These are phyloP conservation scores for Cercopithecus neglectus DNA, from an alignment of 2,797 vertebrate genomes.

Conservation along the genomic window DNA sequence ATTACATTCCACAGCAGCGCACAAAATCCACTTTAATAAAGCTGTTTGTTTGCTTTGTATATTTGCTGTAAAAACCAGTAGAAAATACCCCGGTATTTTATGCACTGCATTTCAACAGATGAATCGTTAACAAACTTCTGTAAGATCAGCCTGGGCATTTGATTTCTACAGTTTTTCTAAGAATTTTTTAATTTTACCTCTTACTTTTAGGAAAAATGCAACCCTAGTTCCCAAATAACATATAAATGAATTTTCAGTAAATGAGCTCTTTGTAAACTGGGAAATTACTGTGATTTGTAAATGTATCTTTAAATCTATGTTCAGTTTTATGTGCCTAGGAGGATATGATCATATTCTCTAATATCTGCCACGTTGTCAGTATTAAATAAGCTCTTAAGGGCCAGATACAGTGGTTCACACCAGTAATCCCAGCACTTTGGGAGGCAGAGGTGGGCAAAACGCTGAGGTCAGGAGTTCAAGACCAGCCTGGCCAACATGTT, in stretches of 20 bases:
- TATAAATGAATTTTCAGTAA: not conserved
- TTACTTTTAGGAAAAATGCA: conserved; percentile 19
- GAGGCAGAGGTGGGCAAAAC: no score
- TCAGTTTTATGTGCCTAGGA: not conserved
- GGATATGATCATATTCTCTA: not conserved
- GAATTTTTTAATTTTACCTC: not conserved
- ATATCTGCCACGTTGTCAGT: not conserved
- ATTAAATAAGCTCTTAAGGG: no score
- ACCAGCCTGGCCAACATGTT: no score
- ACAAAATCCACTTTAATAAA: not conserved
- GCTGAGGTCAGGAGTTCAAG: no score
- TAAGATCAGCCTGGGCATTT: not conserved
- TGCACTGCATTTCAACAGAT: not conserved
- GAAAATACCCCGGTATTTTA: not conserved
- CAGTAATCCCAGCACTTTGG: no score
- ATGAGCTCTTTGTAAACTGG: not conserved
- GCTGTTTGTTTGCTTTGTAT: not conserved
- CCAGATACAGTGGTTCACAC: no score
- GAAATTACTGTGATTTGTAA: not conserved
- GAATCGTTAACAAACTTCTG: not conserved
- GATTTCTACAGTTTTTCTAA: not conserved
- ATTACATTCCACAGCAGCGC: not conserved
- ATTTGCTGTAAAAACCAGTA: conserved; percentile 17
- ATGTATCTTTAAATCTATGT: not conserved
- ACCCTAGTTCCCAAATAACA: not conserved